phyloP scores from a whole-genome alignment of 92 coral and sea anemone genomes.

The Parazoanthus atlanticus region DNA sequence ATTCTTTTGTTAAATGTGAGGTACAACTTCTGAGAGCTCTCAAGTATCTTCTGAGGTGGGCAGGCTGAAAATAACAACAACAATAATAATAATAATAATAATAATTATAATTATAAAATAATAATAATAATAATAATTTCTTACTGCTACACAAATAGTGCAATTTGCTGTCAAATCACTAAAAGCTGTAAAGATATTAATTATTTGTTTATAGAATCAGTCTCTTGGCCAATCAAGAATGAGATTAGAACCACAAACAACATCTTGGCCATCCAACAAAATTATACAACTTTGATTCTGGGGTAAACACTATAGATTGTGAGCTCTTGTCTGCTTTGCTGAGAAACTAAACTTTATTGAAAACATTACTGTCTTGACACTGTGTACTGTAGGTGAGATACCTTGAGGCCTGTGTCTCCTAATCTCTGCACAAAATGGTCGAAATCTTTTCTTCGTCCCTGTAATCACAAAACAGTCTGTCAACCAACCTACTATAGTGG shows the following conservation, averaged over 20 bases:
- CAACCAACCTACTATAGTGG: not conserved
- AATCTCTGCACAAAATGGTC: conserved; percentile 80
- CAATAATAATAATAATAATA: not conserved
- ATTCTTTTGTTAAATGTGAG: conserved; percentile 75
- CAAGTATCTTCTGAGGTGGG: conserved; percentile 77
- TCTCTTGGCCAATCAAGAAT: not conserved
- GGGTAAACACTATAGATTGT: too few relatives aligned
- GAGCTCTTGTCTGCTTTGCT: too few relatives aligned
- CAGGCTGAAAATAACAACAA: conserved; percentile 51
- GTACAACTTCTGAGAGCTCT: conserved; percentile 75
- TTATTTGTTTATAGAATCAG: not conserved
- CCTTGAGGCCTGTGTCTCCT: conserved; percentile 78
- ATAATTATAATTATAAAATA: not conserved
- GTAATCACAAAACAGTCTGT: not conserved
- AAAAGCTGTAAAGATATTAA: too few relatives aligned
- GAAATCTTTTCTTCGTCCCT: conserved; percentile 91
- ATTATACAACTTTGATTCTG: too few relatives aligned
- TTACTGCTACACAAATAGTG: too few relatives aligned
- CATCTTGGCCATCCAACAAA: too few relatives aligned
- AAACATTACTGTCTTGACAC: too few relatives aligned
- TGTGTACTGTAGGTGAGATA: conserved; percentile 3
- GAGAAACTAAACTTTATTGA: too few relatives aligned
- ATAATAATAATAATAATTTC: not conserved
- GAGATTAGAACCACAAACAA: not conserved
- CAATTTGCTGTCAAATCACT: too few relatives aligned